A percentile compares a stretch with the other conserved stretches of the same genome.
phyloP scores from a whole-genome alignment of 2,797 vertebrate species.

The Hoplostethus mediterraneus region DNA sequence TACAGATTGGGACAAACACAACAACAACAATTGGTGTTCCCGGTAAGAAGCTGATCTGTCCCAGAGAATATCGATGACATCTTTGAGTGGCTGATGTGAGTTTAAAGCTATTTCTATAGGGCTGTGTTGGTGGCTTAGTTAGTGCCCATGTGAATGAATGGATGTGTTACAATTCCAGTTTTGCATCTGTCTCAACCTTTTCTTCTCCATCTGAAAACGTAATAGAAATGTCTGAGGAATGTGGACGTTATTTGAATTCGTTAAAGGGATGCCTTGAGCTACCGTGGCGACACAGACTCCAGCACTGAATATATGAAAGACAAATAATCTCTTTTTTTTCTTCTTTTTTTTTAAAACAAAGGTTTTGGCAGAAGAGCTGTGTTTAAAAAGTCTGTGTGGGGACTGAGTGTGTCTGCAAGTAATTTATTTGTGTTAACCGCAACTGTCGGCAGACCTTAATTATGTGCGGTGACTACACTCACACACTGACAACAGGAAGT shows the following conservation, averaged over 20 bases:
- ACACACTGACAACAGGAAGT: constrained; percentile 79
- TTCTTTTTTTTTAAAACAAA: constrained; percentile 1
- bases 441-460: constrained; percentile 74
- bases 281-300: background rate
- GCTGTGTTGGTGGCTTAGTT: constrained; percentile 40
- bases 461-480: constrained; percentile 65
- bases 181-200: constrained; percentile 11
- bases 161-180: constrained; percentile 24
- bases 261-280: background rate
- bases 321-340: background rate
- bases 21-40: constrained; percentile 15
- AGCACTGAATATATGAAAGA: background rate
- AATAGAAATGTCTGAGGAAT: constrained; percentile 14
- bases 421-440: constrained; percentile 65
- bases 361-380: constrained; percentile 2
- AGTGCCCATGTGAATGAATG: constrained; percentile 43
- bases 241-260: no score
- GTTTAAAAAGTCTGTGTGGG: constrained; percentile 46
- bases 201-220: constrained; percentile 1
- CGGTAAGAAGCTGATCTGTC: constrained; percentile 15
- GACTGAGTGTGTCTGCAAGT: constrained; percentile 38
- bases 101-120: constrained; percentile 34
- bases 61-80: constrained; percentile 27
- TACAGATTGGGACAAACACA: constrained; percentile 25
- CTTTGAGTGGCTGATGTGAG: constrained; percentile 22